These are phyloP conservation scores for Drosophila albomicans DNA, from an alignment of 1,140 invertebrate genomes.

Conservation along the genomic window DNA sequence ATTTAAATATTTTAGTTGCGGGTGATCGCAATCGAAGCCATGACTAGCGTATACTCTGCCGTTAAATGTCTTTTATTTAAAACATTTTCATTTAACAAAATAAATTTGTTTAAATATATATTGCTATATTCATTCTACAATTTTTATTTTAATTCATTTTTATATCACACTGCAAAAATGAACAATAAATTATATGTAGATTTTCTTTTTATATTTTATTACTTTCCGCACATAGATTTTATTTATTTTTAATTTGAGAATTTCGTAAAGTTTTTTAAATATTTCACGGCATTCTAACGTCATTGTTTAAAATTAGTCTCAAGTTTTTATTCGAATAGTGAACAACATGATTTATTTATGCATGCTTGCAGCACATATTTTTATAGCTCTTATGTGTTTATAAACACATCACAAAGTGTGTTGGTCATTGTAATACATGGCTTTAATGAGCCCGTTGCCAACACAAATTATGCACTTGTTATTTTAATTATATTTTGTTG, in stretches of 20 bases:
- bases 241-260: neutral
- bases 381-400: slow-evolving; percentile 51
- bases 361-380: slow-evolving; percentile 25
- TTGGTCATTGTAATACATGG: slow-evolving; percentile 56
- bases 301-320: neutral
- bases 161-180: neutral
- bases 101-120: too few species aligned
- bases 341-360: neutral
- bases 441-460: slow-evolving; percentile 67
- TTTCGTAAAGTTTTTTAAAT: neutral
- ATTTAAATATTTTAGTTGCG: slow-evolving; percentile 10
- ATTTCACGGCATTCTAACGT: neutral
- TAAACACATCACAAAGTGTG: slow-evolving; percentile 55
- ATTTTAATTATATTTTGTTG: neutral
- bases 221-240: neutral
- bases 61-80: neutral
- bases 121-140: too few species aligned
- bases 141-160: too few species aligned
- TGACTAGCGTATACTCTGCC: neutral
- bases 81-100: neutral
- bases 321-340: neutral
- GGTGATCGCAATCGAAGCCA: neutral
- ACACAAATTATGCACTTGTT: slow-evolving; percentile 20
- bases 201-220: neutral
- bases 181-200: neutral